Conservation (phyloP, 2,797 vertebrate genomes). For the Limnodromus scolopaceus region DNA sequence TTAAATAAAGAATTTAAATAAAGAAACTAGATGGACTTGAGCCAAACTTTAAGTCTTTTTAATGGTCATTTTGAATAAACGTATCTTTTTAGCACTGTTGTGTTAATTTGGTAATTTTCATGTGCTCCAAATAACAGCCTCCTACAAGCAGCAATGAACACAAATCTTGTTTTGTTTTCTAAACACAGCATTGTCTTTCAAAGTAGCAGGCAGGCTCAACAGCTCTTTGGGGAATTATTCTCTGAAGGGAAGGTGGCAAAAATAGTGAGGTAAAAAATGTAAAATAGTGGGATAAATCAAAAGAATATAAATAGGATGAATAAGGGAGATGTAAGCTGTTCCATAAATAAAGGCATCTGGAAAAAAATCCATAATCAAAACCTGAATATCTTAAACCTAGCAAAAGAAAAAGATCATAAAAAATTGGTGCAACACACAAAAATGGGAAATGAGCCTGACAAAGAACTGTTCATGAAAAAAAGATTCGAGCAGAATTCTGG, state of each 20-base stretch:
- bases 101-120: not conserved
- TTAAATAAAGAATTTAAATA: not conserved
- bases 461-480: not conserved
- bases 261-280: not conserved
- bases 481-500: not conserved
- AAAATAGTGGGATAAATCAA: not conserved
- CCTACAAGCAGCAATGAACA: not conserved
- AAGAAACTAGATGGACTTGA: not conserved
- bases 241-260: not conserved
- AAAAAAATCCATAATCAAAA: not conserved
- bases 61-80: not conserved
- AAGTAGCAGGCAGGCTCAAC: not conserved
- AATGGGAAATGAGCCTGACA: not conserved
- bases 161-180: not conserved
- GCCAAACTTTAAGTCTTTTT: not conserved
- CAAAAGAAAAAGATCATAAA: not conserved
- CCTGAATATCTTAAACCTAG: fast-evolving
- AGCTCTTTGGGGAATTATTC: not conserved
- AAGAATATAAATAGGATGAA: not conserved
- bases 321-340: not conserved
- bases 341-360: not conserved
- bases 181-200: not conserved
- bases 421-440: not conserved
- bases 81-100: not conserved
- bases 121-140: not conserved